Evolutionary conservation across 23 tunicate species (phyloP), one percentile per base, ranked within the genome.

Genomic region (Halocynthia roretzi): DNA sequence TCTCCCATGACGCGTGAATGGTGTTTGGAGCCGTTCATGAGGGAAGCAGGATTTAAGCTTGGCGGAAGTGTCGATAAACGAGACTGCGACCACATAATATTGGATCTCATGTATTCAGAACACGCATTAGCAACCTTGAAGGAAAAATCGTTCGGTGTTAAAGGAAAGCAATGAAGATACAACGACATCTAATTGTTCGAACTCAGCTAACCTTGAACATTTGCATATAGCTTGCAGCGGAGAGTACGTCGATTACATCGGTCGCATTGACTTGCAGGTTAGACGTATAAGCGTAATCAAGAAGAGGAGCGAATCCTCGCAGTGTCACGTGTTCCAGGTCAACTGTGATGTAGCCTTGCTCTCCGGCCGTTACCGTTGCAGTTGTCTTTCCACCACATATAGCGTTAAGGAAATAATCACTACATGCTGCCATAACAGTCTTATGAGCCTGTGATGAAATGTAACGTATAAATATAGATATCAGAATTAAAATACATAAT

Each of bases 191-290:
- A 52, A 19, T 50, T 40, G 18, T 72, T 14, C 40, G 20, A 31
- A 14, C 64, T n/a, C 15, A 15, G 21, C 87, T 88, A 70, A 89
- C 96, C 57, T 89, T 86, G 57, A 89, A 83, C 96, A 93, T 93
- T 77, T 93, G 98, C 90, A 93, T 83, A 68, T 87, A 88, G 50
- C 93, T 88, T 51, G 98, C 94, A 0, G 98, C 98, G 40, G 93
- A 81, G 10, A 93, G 83, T 21, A 93, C 98, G 67, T 93, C 98
- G 49, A 83, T 93, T 52, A 93, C 94, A 71, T 93, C 98, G 56
- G 85, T 7, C 0, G 93, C 86, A 64, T 81, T 84, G 53, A 87
- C 98, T 61, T 83, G 82, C 22, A 93, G 83, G 54, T 87, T 92
- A 11, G 94, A 82, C 49, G 98, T 82, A 80, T 93, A 93, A 8